Percentiles rank a stretch among this genome's conserved stretches.
Evolutionary conservation across 2,113 vertebrate species (phyloP).

Genomic region (Seriola dumerili): DNA sequence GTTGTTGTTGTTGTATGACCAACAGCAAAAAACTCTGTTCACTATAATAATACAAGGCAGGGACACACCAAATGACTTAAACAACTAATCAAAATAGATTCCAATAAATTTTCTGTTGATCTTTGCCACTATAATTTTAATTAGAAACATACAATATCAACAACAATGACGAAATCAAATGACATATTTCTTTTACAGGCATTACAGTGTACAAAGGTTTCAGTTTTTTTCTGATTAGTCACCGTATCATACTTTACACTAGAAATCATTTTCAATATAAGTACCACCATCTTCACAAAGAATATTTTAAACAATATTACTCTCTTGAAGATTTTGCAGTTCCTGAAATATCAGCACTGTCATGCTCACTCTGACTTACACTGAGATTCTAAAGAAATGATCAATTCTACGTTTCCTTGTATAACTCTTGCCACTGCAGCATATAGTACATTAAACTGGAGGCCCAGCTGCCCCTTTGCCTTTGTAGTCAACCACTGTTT

Average conservation of each 20-base stretch:
- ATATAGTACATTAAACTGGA: conserved; percentile 41
- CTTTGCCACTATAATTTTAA: no score
- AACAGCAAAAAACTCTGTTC: no score
- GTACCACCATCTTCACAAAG: background rate
- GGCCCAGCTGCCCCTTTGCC: conserved; percentile 32
- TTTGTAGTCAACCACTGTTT: conserved; percentile 60
- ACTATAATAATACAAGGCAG: no score
- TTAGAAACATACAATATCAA: background rate
- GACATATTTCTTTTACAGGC: background rate
- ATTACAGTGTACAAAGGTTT: background rate
- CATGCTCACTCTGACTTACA: background rate
- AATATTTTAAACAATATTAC: background rate
- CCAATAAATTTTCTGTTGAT: background rate
- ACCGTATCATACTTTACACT: background rate
- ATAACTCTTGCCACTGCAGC: background rate
- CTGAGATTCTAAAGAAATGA: background rate
- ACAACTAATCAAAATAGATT: background rate
- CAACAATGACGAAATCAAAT: background rate
- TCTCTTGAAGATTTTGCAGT: background rate
- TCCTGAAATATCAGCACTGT: background rate
- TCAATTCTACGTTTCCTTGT: background rate
- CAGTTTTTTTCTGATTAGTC: background rate
- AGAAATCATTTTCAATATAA: background rate
- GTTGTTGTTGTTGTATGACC: no score
- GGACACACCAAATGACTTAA: no score